Percentiles rank a stretch among this genome's conserved stretches.
phyloP scores from a whole-genome alignment of 53 echinoderm and acorn worm genomes.

The Holothuria scabra region DNA sequence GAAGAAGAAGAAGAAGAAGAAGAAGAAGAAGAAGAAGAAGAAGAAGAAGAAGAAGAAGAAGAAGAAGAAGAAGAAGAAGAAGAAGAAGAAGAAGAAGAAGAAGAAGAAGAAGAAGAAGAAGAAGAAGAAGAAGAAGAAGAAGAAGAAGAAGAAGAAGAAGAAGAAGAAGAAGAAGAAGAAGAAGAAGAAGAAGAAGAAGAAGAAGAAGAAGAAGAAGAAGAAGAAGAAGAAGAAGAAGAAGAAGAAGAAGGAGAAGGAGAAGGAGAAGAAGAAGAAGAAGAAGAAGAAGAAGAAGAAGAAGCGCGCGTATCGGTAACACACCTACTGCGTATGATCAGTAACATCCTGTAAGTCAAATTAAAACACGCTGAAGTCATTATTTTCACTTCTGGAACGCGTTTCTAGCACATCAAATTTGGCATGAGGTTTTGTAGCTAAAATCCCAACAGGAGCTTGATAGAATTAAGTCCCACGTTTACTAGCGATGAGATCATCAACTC shows the following conservation, averaged over 20 bases:
- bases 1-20: slow-evolving; percentile 54
- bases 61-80: slow-evolving; percentile 54
- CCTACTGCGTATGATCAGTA: no score
- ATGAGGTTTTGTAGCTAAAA: no score
- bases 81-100: slow-evolving; percentile 53
- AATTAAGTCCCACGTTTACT: no score
- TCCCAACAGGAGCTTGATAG: no score
- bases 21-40: slow-evolving; percentile 53
- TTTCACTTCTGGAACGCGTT: no score
- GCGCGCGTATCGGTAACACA: no score
- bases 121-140: slow-evolving; percentile 31
- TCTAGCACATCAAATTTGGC: no score
- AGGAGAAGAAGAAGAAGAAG: slow-evolving; percentile 26
- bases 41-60: slow-evolving; percentile 54
- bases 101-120: slow-evolving; percentile 54
- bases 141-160: slow-evolving; percentile 23
- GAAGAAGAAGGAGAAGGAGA: slow-evolving; percentile 42
- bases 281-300: slow-evolving; percentile 36
- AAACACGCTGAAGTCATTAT: no score
- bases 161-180: no score
- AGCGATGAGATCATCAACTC: no score
- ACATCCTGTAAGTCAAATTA: no score
- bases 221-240: slow-evolving; percentile 39
- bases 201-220: slow-evolving; percentile 43
- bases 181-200: slow-evolving; percentile 19